Base-by-base conservation (phyloP, 2,797 vertebrate species). In the Eptatretus atami region DNA sequence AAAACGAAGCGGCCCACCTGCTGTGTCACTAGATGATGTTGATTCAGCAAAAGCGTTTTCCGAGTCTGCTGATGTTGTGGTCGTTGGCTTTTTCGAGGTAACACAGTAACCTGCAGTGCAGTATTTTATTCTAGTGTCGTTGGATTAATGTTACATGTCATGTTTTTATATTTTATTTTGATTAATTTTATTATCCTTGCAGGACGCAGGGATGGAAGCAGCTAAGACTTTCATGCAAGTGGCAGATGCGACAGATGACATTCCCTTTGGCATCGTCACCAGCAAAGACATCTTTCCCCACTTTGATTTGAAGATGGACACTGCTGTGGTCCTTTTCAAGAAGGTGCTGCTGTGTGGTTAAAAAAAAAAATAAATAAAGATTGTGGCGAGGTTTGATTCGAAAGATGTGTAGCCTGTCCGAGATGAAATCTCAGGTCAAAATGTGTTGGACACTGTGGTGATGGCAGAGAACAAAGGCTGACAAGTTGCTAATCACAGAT, bases 31-130 rank as follows among this genome's bases (percentile, higher is more conserved):
- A 69, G 3, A 63, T 0, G 82, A 81, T 0, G 71, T 74, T 25
- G 71, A 76, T 0, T 76, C 80, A 3, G 79, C 80, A 0, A 82
- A 86, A 68, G 69, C 77, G 0, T 64, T 94, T 53, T 77, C 93
- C 60, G 82, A 83, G 1, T 80, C 85, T 71, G 82, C 70, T 1
- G 88, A 96, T 63, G 92, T 98, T 66, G 77, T 74, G 0, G 80
- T 95, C 70, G 77, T 98, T 11, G 92, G 88, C 2, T 95, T 98
- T 76, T 96, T 98, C 67, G 88, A 98, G 87, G 92, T 98, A 53
- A 15, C 55, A 60, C 55, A 60, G 55, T 24, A 60, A 60, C 15
- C 9, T 15, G 24, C 55, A 60, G 11, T 60, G 9, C 15, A 15
- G 15, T 15, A 60, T 15, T 15, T 60, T 60, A 15, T 15, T 15